Percentiles rank a stretch among this genome's conserved stretches.
These are phyloP conservation scores for Pocillopora damicornis DNA, from an alignment of 64 coral and sea anemone species.

Conservation along the genomic window DNA sequence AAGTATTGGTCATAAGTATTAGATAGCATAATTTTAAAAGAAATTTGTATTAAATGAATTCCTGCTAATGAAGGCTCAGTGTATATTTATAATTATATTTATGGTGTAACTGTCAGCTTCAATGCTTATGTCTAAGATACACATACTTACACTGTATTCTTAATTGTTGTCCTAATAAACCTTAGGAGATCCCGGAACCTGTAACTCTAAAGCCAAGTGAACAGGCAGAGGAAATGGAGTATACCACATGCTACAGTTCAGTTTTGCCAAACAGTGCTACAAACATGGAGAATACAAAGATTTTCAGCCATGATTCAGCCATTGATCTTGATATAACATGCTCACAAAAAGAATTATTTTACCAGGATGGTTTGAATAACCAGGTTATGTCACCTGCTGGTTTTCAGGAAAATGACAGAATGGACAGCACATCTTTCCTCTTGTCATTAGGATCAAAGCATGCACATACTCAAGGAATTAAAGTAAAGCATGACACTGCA, in stretches of 20 bases:
- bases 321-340: conserved; percentile 3
- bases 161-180: too few species aligned
- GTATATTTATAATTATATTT: too few species aligned
- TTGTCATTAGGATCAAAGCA: background rate
- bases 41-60: too few species aligned
- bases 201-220: background rate
- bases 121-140: too few species aligned
- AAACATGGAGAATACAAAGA: conserved; percentile 5
- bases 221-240: conserved; percentile 11
- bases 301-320: background rate
- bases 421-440: conserved; percentile 19
- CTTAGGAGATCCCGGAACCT: background rate
- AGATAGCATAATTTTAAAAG: too few species aligned
- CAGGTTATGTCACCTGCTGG: background rate
- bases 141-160: too few species aligned
- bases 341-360: background rate
- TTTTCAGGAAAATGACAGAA: background rate
- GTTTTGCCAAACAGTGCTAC: background rate
- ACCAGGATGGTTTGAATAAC: background rate
- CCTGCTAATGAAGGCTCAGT: too few species aligned
- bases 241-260: conserved; percentile 21
- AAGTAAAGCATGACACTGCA: background rate
- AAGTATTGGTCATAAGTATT: too few species aligned
- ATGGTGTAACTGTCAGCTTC: background rate
- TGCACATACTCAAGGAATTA: background rate